Evolutionary conservation across 2,797 vertebrate genomes (phyloP).

Genomic region (Ataeniobius toweri): DNA sequence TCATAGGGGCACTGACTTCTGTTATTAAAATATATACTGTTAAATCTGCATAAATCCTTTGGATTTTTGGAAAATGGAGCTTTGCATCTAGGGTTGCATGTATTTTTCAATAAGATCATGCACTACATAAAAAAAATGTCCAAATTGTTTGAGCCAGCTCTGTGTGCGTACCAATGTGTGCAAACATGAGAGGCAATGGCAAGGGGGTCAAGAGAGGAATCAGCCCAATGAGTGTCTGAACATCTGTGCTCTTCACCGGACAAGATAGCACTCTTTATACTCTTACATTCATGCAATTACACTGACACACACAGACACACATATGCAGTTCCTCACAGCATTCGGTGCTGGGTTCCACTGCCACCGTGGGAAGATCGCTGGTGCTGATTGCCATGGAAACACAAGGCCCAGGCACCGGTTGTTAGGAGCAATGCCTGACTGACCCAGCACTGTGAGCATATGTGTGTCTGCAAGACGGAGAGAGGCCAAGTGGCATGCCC

Average conservation of each 20-base stretch:
- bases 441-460: constrained; percentile 68
- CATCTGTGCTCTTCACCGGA: constrained; percentile 73
- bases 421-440: constrained; percentile 69
- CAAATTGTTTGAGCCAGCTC: not conserved
- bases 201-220: constrained; percentile 74
- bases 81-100: not conserved
- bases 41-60: not conserved
- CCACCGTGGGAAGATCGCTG: constrained; percentile 81
- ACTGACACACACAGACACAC: not conserved
- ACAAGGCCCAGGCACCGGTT: constrained; percentile 72
- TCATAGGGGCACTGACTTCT: not conserved
- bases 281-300: constrained; percentile 19
- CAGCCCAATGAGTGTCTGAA: constrained; percentile 78
- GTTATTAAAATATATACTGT: not conserved
- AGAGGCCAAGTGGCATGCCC: constrained; percentile 72
- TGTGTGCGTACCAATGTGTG: constrained; percentile 17
- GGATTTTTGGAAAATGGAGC: not conserved
- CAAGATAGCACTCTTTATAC: constrained; percentile 57
- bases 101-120: not conserved
- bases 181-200: constrained; percentile 39
- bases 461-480: constrained; percentile 64
- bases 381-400: constrained; percentile 77
- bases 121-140: not conserved
- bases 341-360: constrained; percentile 56
- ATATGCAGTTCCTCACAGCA: constrained; percentile 25